A percentile compares a stretch with the other conserved stretches of the same genome.
Evolutionary conservation across 2,797 vertebrate species (phyloP).

Genomic region (Gymnopithys bicolor): DNA sequence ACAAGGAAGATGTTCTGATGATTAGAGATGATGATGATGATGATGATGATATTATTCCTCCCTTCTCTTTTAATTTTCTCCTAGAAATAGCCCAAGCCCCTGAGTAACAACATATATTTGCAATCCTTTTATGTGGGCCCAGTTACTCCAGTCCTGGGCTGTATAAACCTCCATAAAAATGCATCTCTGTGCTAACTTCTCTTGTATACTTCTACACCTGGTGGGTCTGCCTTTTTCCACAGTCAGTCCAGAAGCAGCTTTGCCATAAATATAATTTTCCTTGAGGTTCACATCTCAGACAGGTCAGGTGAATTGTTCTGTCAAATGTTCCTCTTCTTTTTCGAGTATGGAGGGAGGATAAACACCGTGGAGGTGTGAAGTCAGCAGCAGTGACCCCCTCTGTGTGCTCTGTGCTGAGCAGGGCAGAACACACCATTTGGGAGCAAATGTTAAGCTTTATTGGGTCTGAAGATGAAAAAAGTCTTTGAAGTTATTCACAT

Average conservation of each 20-base stretch:
- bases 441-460: neutral
- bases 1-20: neutral
- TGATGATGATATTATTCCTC: neutral
- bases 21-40: neutral
- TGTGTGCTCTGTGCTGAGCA: rapidly evolving
- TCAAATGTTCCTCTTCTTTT: neutral
- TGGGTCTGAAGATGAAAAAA: neutral
- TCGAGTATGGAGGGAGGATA: neutral
- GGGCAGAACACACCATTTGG: too few relatives aligned
- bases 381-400: neutral
- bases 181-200: neutral
- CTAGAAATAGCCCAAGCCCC: neutral
- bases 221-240: neutral
- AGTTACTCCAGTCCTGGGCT: neutral
- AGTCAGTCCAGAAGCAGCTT: neutral
- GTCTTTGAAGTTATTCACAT: neutral
- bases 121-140: neutral
- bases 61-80: neutral
- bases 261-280: neutral
- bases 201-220: neutral
- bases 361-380: neutral
- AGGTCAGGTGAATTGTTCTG: neutral
- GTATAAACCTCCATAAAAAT: neutral
- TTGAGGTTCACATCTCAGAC: neutral
- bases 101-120: neutral